Conservation (phyloP, 37 sponge, comb jelly and placozoan species). For the Amphimedon queenslandica region DNA sequence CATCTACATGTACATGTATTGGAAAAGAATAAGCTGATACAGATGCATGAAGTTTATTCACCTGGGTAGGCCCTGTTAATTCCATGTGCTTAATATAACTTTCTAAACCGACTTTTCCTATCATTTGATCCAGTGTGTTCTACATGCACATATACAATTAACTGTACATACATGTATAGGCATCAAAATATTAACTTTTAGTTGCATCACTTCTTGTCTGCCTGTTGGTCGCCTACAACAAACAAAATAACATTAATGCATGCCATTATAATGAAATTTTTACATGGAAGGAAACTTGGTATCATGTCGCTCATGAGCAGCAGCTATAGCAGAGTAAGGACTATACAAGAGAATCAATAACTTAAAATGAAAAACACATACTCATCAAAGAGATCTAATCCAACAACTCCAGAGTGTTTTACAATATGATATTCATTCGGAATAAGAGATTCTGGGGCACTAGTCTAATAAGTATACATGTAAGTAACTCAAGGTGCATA, state of each 20-base stretch:
- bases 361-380: conserved; percentile 16
- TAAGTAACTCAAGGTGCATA: too few species aligned
- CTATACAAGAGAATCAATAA: conserved; percentile 19
- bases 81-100: conserved; percentile 12
- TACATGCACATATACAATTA: conserved; percentile 7
- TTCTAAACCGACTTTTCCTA: conserved; percentile 70
- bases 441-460: conserved; percentile 62
- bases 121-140: conserved; percentile 72
- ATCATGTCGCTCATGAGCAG: conserved; percentile 80
- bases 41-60: background rate
- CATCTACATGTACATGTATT: conserved; percentile 37
- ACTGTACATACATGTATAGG: too few species aligned
- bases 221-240: conserved; percentile 64
- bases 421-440: conserved; percentile 94
- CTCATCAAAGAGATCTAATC: conserved; percentile 84
- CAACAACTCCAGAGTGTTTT: conserved; percentile 82
- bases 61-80: conserved; percentile 65
- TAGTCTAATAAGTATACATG: background rate
- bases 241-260: background rate
- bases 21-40: too few species aligned
- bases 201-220: conserved; percentile 73
- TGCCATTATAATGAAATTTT: background rate
- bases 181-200: conserved; percentile 46
- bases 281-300: conserved; percentile 86
- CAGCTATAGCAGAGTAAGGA: conserved; percentile 49